phyloP scores from a whole-genome alignment of 2,113 vertebrate species.

The Podocnemis expansa region DNA sequence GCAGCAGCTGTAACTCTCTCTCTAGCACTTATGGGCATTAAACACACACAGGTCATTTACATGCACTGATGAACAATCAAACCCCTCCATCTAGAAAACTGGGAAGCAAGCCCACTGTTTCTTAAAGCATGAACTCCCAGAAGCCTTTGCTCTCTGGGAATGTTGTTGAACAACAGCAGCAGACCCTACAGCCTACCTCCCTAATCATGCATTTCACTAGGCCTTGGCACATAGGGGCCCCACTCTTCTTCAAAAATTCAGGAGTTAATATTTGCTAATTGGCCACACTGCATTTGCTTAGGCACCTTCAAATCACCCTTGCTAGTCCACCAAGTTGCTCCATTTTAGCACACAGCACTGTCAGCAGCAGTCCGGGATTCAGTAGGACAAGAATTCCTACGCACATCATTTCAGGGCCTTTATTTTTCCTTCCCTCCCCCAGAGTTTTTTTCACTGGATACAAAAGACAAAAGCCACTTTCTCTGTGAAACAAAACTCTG shows the following conservation, averaged over 20 bases:
- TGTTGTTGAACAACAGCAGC: neutral
- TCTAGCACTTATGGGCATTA: too few species aligned
- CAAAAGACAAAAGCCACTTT: fast-evolving
- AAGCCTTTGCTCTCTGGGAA: neutral
- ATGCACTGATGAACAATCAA: neutral
- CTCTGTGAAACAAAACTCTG: fast-evolving
- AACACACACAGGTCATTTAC: neutral
- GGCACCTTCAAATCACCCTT: neutral
- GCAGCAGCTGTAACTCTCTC: too few species aligned
- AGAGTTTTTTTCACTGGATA: neutral
- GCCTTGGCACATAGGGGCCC: neutral
- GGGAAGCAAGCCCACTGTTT: slow-evolving; percentile 9
- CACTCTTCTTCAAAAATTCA: neutral
- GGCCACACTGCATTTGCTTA: neutral
- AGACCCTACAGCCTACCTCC: neutral
- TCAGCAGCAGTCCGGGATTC: too few species aligned
- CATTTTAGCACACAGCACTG: neutral
- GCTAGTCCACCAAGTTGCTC: neutral
- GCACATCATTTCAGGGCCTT: neutral
- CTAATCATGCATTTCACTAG: neutral
- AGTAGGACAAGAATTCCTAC: neutral
- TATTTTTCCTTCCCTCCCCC: neutral
- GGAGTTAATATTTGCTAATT: neutral
- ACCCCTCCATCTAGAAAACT: neutral
- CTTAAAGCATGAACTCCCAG: neutral